These are phyloP conservation scores for Sarcophilus harrisii DNA, from an alignment of 2,797 vertebrate species.

Conservation along the genomic window DNA sequence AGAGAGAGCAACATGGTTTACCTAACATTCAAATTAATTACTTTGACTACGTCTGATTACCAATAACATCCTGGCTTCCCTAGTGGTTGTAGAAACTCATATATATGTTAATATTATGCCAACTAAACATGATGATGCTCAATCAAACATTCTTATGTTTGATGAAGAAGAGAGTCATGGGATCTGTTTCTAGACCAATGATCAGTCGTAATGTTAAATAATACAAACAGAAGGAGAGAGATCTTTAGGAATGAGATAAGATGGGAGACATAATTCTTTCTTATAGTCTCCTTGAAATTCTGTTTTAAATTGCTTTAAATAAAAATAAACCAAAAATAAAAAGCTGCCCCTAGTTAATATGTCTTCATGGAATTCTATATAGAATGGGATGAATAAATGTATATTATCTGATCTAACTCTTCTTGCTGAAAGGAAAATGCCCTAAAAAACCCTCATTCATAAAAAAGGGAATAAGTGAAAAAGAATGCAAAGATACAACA, in stretches of 20 bases:
- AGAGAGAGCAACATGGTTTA: slow-evolving; percentile 33
- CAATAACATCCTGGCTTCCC: not conserved
- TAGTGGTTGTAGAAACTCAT: slow-evolving; percentile 20
- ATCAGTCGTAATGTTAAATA: not conserved
- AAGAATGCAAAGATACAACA: not conserved
- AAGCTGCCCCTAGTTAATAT: not conserved
- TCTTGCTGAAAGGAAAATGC: slow-evolving; percentile 16
- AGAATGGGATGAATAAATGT: not conserved
- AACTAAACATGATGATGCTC: slow-evolving; percentile 9
- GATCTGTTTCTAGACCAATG: not conserved
- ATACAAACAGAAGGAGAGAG: not conserved
- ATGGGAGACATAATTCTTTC: not conserved
- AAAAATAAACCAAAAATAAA: not conserved
- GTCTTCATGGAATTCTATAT: not conserved
- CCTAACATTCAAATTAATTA: slow-evolving; percentile 59
- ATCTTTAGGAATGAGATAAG: not conserved
- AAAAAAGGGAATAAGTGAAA: slow-evolving; percentile 4
- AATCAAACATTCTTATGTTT: slow-evolving; percentile 16
- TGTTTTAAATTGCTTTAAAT: not conserved
- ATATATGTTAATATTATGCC: not conserved
- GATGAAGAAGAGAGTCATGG: not conserved
- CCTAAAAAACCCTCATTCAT: not conserved
- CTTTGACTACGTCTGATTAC: slow-evolving; percentile 33
- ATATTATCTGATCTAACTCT: not conserved
- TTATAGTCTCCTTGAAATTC: not conserved